Base-by-base conservation (phyloP, 2,888 invertebrate genomes). In the Dione vanillae region DNA sequence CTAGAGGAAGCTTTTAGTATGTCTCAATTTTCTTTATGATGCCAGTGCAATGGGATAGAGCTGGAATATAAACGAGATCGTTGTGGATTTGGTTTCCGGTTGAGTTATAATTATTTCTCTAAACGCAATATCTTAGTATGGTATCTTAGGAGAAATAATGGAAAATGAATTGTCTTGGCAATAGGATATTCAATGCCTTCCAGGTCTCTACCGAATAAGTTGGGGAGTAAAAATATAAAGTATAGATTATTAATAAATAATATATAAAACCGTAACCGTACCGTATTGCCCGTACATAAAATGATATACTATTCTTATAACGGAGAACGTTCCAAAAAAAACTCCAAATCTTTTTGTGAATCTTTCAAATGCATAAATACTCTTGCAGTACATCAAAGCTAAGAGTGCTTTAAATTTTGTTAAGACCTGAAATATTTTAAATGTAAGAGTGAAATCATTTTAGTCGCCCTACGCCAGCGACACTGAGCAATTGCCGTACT, bases 401-500 rank as follows among this genome's bases (percentile, higher is more conserved):
- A 35, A 64, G 14, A 49, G 37, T 49, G 64, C 67, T 72, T 69
- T 69, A 62, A 69, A 70, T 67, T 58, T 37, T 65, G 58, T 64
- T 58, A 67, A 68, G 20, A 68, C 62, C 52, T 62, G 54, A 61
- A 72, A 72, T 72, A 69, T 64, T 74, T 66, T 67, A 68, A 67
- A 56, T 66, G 72, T 64, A 64, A 72, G 71, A 59, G 51, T 47
- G 41, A 65, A 76, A 75, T 85, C 84, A 82, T 74, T 81, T 84
- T 84, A 84, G 85, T 83, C 81, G 78, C 81, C 81, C 71, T 79
- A 35, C 71, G 59, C 74, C 72, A 78, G 75, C 77, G 90, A 87
- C 90, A 82, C 84, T 89, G 89, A 91, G 86, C 85, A 88, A 91
- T 90, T 86, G 86, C 85, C 84, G 81, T 83, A 87, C 88, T 90